Conservation (phyloP, 2,113 vertebrate species). For the Urocynchramus pylzowi region DNA sequence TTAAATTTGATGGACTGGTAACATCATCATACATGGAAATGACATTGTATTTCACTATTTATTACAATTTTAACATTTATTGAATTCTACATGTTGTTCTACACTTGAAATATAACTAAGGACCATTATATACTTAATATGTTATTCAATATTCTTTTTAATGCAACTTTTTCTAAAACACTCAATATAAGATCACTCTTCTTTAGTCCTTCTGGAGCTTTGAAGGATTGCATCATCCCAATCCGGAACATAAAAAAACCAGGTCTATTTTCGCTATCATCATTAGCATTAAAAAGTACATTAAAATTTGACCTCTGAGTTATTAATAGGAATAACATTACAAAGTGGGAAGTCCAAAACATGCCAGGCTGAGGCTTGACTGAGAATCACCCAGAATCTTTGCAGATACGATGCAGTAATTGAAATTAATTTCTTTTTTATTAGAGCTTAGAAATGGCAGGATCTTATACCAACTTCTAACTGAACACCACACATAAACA, state of each 20-base stretch:
- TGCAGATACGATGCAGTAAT: neutral
- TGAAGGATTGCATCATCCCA: neutral
- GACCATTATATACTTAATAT: neutral
- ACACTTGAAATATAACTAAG: neutral
- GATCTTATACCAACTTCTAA: neutral
- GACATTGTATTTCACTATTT: neutral
- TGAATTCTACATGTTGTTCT: neutral
- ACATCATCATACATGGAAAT: neutral
- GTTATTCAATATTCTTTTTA: neutral
- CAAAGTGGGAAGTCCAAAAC: neutral
- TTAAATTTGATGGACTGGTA: neutral
- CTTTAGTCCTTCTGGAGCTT: neutral
- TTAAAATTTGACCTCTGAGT: neutral
- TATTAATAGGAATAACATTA: neutral
- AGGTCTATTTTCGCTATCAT: neutral
- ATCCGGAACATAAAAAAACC: rapidly evolving
- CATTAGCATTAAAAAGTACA: neutral
- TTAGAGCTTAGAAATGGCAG: neutral
- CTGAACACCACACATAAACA: neutral
- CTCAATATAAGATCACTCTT: neutral
- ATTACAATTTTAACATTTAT: neutral
- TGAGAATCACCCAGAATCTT: neutral
- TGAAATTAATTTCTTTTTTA: neutral
- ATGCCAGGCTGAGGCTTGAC: neutral
- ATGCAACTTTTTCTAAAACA: neutral